A percentile compares a stretch with the other conserved stretches of the same genome.
phyloP scores from a whole-genome alignment of 2,797 vertebrate species.

The Macropus fuliginosus region DNA sequence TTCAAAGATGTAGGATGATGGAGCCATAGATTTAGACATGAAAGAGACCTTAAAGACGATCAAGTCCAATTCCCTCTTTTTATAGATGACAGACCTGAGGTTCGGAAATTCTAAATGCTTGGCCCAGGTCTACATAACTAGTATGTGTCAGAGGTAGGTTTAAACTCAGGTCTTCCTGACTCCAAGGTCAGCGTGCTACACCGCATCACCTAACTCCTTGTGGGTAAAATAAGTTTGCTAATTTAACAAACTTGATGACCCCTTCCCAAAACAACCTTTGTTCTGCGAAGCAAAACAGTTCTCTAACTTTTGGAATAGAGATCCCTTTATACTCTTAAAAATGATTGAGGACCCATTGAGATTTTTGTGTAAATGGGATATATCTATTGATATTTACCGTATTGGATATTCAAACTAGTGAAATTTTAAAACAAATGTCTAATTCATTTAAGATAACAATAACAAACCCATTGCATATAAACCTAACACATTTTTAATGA shows the following conservation, averaged over 20 bases:
- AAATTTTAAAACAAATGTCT: neutral
- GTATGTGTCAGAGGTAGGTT: neutral
- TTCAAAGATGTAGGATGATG: neutral
- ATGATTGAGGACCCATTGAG: neutral
- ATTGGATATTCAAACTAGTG: neutral
- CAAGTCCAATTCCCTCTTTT: neutral
- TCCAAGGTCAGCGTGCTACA: neutral
- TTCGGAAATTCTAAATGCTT: neutral
- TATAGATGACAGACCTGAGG: neutral
- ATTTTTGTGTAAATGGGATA: neutral
- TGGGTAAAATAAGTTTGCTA: neutral
- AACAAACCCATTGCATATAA: neutral
- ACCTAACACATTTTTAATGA: neutral
- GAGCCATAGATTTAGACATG: neutral
- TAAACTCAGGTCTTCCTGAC: neutral
- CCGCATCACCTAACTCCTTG: neutral
- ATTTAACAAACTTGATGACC: neutral
- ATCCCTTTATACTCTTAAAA: neutral
- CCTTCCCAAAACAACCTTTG: neutral
- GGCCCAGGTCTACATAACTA: neutral
- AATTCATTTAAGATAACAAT: neutral
- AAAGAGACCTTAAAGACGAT: neutral
- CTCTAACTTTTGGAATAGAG: neutral
- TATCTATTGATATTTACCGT: neutral
- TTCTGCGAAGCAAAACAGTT: neutral